phyloP scores from a whole-genome alignment of 1,140 invertebrate species.

The Euglossa dilemma region DNA sequence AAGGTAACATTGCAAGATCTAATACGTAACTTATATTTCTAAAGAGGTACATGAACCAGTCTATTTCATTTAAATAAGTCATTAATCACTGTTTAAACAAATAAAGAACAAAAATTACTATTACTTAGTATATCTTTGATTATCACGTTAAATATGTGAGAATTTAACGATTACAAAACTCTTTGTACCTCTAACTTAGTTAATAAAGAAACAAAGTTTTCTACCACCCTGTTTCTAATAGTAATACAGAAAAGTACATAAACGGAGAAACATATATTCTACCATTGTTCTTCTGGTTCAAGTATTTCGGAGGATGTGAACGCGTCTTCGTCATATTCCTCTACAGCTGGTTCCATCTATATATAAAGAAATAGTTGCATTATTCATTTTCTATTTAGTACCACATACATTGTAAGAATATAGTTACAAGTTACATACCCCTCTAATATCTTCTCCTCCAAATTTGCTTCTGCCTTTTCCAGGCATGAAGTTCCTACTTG shows the following conservation, averaged over 20 bases:
- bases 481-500: slow-evolving; percentile 74
- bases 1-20: slow-evolving; percentile 20
- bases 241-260: not conserved
- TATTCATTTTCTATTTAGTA: slow-evolving; percentile 7
- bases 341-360: slow-evolving; percentile 45
- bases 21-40: slow-evolving; percentile 2
- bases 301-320: not conserved
- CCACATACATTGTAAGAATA: slow-evolving; percentile 8
- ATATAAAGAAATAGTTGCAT: slow-evolving; percentile 27
- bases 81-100: not conserved
- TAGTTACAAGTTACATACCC: slow-evolving; percentile 63
- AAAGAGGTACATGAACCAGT: slow-evolving; percentile 9
- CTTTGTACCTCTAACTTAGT: slow-evolving; percentile 1
- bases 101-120: not conserved
- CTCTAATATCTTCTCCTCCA: slow-evolving; percentile 83
- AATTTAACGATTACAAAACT: not conserved
- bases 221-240: slow-evolving; percentile 7
- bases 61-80: not conserved
- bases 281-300: slow-evolving; percentile 73
- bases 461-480: slow-evolving; percentile 73
- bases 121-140: not conserved
- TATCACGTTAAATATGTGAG: not conserved
- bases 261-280: slow-evolving; percentile 5
- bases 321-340: slow-evolving; percentile 20
- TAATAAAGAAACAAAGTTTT: slow-evolving; percentile 29